A percentile compares a stretch with the other conserved stretches of the same genome.
These are phyloP conservation scores for Ctenodactylus gundi DNA, from an alignment of 2,113 vertebrate genomes.

Conservation along the genomic window DNA sequence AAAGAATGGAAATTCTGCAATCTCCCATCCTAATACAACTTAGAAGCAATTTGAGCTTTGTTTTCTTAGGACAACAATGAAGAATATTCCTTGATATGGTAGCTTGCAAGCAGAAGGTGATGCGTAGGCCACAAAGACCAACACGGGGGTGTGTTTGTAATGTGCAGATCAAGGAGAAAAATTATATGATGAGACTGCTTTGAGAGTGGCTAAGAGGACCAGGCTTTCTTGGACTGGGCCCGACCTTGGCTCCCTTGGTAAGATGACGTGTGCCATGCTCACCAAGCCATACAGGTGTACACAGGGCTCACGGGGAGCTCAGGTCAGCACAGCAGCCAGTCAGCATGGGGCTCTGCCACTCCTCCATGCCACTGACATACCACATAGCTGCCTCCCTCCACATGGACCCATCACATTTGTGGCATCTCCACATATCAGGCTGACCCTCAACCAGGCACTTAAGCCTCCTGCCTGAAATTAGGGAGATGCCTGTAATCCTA, in stretches of 20 bases:
- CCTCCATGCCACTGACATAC: neutral
- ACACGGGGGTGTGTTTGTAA: too few species aligned
- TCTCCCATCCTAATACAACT: neutral
- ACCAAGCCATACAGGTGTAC: too few species aligned
- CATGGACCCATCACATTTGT: neutral
- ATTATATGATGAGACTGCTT: neutral
- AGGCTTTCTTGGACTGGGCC: neutral
- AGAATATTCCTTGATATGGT: neutral
- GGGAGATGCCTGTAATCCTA: neutral
- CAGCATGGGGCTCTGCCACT: neutral
- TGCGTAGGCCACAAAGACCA: neutral
- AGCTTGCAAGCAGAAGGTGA: neutral
- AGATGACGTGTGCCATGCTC: neutral
- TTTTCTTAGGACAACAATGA: neutral
- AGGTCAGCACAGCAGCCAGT: neutral
- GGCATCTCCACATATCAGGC: neutral
- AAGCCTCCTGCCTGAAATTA: neutral
- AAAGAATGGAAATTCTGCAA: slow-evolving; percentile 89
- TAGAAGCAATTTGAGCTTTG: neutral
- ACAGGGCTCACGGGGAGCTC: neutral
- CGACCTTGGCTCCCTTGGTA: neutral
- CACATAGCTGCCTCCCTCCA: neutral
- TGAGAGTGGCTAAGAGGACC: neutral
- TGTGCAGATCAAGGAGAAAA: neutral
- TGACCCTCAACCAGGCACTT: neutral